Conservation (phyloP, 2,113 vertebrate species). For the Pteropus alecto region DNA sequence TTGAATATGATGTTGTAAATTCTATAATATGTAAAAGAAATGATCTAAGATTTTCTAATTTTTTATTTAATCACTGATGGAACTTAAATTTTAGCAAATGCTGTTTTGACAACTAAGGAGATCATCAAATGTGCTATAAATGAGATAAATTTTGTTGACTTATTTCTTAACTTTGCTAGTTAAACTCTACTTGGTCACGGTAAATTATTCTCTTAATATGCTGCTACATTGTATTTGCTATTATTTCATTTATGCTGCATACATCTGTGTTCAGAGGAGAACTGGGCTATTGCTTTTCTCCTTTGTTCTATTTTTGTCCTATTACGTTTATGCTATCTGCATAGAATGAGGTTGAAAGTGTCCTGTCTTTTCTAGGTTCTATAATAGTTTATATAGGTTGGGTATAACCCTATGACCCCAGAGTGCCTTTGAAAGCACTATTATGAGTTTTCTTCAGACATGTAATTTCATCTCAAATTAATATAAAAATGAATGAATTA, state of each 20-base stretch:
- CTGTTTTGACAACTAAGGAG: neutral
- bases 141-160: neutral
- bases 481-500: neutral
- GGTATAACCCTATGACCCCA: neutral
- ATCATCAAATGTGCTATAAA: neutral
- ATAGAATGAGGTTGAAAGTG: neutral
- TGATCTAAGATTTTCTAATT: neutral
- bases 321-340: neutral
- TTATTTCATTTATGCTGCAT: neutral
- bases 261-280: neutral
- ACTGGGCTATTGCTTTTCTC: neutral
- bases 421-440: neutral
- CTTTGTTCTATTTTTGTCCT: neutral
- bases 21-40: neutral
- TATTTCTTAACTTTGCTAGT: neutral
- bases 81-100: conserved; percentile 24
- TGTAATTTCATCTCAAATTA: neutral
- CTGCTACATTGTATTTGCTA: neutral
- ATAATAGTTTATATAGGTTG: neutral
- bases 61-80: neutral
- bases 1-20: neutral
- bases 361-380: neutral
- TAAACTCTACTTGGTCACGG: neutral
- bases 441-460: neutral
- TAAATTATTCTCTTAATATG: neutral